phyloP scores from a whole-genome alignment of 2,888 invertebrate species.

The Pammene fasciana region DNA sequence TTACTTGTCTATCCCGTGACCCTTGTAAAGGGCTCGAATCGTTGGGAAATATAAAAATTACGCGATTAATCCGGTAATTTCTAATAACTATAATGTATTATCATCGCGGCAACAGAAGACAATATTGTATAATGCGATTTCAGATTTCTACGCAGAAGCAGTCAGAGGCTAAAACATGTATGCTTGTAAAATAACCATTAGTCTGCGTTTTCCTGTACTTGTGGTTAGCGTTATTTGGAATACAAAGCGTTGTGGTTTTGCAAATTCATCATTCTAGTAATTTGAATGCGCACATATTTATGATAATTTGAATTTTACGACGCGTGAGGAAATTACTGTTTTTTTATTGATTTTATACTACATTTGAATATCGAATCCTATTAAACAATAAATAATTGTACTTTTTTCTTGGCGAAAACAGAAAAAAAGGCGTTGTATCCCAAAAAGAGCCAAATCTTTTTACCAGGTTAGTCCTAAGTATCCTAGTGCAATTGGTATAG shows the following conservation, averaged over 20 bases:
- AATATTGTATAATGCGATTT: not conserved
- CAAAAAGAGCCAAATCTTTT: no score
- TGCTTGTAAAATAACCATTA: not conserved
- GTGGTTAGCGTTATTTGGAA: slow-evolving; percentile 16
- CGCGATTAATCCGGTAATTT: no score
- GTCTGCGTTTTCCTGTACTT: slow-evolving; percentile 14
- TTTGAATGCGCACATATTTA: slow-evolving; percentile 5
- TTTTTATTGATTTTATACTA: not conserved
- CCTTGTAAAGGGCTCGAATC: no score
- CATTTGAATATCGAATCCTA: not conserved
- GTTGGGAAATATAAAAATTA: no score
- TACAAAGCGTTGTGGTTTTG: slow-evolving; percentile 23
- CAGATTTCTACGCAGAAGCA: not conserved
- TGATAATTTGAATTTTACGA: slow-evolving; percentile 11
- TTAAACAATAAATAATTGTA: no score
- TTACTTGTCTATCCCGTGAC: no score
- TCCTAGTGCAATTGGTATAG: no score
- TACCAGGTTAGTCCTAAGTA: no score
- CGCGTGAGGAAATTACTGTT: not conserved
- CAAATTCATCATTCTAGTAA: slow-evolving; percentile 17
- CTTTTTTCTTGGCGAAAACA: no score
- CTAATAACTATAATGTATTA: no score
- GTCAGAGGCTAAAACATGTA: not conserved
- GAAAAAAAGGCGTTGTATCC: no score
- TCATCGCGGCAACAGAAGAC: no score